Percentiles rank a stretch among this genome's conserved stretches.
Evolutionary conservation across 2,888 invertebrate genomes (phyloP).

Genomic region (Aromia moschata): DNA sequence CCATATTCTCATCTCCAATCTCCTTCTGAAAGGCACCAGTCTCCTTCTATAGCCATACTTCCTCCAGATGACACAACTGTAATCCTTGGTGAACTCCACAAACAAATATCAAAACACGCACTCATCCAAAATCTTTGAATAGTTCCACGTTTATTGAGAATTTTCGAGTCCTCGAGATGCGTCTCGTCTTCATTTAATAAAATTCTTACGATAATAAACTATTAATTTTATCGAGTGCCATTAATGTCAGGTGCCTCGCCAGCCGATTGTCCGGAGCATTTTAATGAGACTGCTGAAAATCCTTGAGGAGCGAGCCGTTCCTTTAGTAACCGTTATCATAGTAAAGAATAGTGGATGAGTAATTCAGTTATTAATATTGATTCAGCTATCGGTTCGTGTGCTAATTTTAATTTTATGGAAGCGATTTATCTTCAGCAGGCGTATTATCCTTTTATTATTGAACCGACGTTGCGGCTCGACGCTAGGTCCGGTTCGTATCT

Average conservation of each 20-base stretch:
- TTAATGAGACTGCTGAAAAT: slow-evolving; percentile 16
- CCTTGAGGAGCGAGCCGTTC: slow-evolving; percentile 12
- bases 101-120: too few relatives aligned
- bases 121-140: too few relatives aligned
- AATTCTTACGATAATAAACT: background rate
- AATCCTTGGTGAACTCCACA: too few relatives aligned
- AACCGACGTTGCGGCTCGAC: background rate
- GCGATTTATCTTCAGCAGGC: slow-evolving; percentile 3
- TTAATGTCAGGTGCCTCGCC: slow-evolving; percentile 10
- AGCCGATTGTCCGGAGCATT: slow-evolving; percentile 1
- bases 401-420: slow-evolving; percentile 11
- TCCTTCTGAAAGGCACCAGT: too few relatives aligned
- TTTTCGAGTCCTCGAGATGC: background rate
- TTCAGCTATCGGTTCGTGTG: slow-evolving; percentile 1
- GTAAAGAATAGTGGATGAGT: slow-evolving; percentile 9
- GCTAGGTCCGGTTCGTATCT: background rate
- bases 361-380: slow-evolving; percentile 19
- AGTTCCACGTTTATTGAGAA: too few relatives aligned
- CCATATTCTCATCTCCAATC: too few relatives aligned
- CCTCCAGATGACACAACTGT: too few relatives aligned
- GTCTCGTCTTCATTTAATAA: background rate
- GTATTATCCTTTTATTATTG: background rate
- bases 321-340: background rate
- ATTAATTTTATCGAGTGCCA: slow-evolving; percentile 6
- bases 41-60: too few relatives aligned